These are phyloP conservation scores for Euzophera pinguis DNA, from an alignment of 2,888 invertebrate genomes.

Conservation along the genomic window DNA sequence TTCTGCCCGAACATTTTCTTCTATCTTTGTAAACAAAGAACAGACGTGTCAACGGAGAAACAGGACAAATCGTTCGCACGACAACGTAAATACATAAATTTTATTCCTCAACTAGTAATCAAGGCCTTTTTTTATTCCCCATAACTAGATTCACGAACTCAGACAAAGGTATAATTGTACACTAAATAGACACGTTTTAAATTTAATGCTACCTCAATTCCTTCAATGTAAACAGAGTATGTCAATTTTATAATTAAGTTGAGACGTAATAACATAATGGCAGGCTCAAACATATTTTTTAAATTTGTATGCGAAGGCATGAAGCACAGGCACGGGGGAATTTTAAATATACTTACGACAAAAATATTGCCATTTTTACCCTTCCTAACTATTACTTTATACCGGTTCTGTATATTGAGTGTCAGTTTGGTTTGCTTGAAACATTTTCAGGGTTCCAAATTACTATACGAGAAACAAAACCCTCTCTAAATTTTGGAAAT, in stretches of 20 bases:
- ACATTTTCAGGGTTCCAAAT: background rate
- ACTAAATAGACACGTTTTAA: constrained; percentile 31
- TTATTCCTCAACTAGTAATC: constrained; percentile 30
- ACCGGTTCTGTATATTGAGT: constrained; percentile 19
- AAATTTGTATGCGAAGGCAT: constrained; percentile 29
- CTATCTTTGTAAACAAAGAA: background rate
- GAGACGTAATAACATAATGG: constrained; percentile 44
- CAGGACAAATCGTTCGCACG: constrained; percentile 34
- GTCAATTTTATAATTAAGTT: constrained; percentile 37
- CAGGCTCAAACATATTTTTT: constrained; percentile 37
- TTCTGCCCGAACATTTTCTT: background rate
- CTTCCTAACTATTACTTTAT: constrained; percentile 14
- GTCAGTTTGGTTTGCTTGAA: constrained; percentile 1
- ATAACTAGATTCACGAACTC: constrained; percentile 29
- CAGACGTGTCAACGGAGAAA: constrained; percentile 2
- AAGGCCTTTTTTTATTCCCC: constrained; percentile 22
- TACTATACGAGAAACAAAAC: background rate
- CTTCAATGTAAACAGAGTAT: constrained; percentile 45
- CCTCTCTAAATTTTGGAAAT: too few species aligned
- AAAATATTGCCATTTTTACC: constrained; percentile 22
- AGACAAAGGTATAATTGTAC: constrained; percentile 30
- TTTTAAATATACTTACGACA: constrained; percentile 20
- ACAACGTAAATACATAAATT: constrained; percentile 23
- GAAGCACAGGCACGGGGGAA: constrained; percentile 18
- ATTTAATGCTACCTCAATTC: constrained; percentile 31